Evolutionary conservation across 2,888 invertebrate species (phyloP), one percentile per base, ranked within the genome.

Genomic region (Torymus texanus): DNA sequence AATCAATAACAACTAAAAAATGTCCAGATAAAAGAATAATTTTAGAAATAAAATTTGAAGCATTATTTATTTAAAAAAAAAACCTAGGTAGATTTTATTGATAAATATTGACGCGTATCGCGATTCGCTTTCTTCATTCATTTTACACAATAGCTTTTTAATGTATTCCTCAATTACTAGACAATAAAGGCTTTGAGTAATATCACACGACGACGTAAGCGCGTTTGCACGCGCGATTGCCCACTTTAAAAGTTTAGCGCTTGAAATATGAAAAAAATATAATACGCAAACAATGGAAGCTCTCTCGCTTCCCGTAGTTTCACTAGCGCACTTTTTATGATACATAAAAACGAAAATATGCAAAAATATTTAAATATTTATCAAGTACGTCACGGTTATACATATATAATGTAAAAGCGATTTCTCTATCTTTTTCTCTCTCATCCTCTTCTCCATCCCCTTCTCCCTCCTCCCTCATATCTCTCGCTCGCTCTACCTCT

Each of bases 321-420:
- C 18, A 29, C 29, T n/a, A 55, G 5, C 53, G 2, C 50, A 16
- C 50, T n/a, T 50, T 16, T 65, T 50, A 41, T 65, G 14, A 11
- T 1, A 24, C 70, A 51, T 16, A 53, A 63, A 65, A 65, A 41
- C 55, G 55, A 24, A 29, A 65, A 65, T 29, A 58, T 59, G 63
- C 63, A 73, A 63, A 72, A 62, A 59, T 67, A 75, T 68, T 67
- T 68, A 75, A 75, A 75, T 67, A 29, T 68, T 75, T 14, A 67
- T 75, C 67, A 67, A 29, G 41, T 41, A 8, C 62, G 75, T 65
- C 21, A 29, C 24, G 51, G 5, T 11, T 21, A n/a, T 12, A 41
- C 14, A 59, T 21, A n/a, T 12, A 41, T 21, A 59, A 18, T 51
- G 18, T 24, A 59, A 66, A 66, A 75, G 12, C 59, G 13, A 11